phyloP scores from a whole-genome alignment of 2,113 vertebrate genomes.

The Lasiurus borealis region DNA sequence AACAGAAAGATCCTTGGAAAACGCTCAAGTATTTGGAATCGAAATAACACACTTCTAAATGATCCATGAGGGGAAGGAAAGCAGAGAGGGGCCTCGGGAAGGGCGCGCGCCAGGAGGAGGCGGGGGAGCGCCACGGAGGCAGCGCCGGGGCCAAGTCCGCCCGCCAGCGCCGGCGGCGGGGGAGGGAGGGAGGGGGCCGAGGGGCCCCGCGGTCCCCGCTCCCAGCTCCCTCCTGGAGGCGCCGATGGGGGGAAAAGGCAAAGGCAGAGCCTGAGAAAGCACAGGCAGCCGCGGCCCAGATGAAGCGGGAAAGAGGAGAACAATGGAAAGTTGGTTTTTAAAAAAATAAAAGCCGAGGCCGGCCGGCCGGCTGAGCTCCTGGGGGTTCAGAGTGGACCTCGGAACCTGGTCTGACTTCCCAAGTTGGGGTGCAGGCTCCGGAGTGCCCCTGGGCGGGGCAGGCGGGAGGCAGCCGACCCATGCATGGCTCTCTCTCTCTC shows the following conservation, averaged over 20 bases:
- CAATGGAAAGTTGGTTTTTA: neutral
- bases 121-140: neutral
- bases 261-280: neutral
- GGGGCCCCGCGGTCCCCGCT: neutral
- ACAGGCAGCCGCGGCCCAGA: neutral
- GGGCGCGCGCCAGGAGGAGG: neutral
- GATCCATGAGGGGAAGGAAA: conserved; percentile 48
- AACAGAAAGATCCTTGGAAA: conserved; percentile 71
- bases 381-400: too few species aligned
- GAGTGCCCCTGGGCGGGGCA: too few species aligned
- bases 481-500: too few species aligned
- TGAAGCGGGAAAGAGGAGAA: neutral
- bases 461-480: too few species aligned
- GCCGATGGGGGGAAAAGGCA: neutral
- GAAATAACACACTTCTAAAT: conserved; percentile 66
- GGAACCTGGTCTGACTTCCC: too few species aligned
- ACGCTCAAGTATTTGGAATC: conserved; percentile 58
- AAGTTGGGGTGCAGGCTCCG: too few species aligned
- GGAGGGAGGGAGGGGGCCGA: fast-evolving
- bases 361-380: too few species aligned
- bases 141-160: neutral
- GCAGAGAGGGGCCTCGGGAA: neutral
- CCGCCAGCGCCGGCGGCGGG: neutral
- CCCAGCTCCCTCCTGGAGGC: neutral
- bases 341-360: too few species aligned